Evolutionary conservation across 2,888 invertebrate species (phyloP).

Genomic region (Agonum fuliginosum): DNA sequence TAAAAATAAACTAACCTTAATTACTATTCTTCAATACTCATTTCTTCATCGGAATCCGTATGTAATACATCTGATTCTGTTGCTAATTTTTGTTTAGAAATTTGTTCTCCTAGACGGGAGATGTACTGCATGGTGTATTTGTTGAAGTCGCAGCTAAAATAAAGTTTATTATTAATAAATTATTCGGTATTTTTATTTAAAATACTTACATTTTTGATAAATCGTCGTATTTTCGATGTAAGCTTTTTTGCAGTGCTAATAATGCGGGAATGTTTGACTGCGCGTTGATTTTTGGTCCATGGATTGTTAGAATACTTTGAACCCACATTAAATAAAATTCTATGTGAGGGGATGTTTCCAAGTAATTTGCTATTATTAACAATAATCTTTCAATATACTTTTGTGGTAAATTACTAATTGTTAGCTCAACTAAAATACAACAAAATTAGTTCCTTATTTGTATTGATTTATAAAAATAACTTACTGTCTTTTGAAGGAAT

Average conservation of each 20-base stretch:
- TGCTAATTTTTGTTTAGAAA: constrained; percentile 72
- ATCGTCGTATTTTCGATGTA: constrained; percentile 86
- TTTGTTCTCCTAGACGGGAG: constrained; percentile 70
- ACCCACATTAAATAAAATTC: constrained; percentile 93
- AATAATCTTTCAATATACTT: constrained; percentile 86
- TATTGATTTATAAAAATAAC: constrained; percentile 66
- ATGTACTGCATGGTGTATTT: constrained; percentile 88
- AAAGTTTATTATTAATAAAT: constrained; percentile 60
- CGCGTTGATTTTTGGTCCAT: constrained; percentile 76
- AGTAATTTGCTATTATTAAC: constrained; percentile 80
- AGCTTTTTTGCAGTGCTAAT: constrained; percentile 84
- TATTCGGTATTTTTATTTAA: constrained; percentile 25
- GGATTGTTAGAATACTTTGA: constrained; percentile 79
- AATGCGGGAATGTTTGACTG: constrained; percentile 80
- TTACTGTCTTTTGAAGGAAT: constrained; percentile 86
- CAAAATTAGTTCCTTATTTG: constrained; percentile 43
- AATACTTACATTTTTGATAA: constrained; percentile 87
- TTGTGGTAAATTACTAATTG: constrained; percentile 81
- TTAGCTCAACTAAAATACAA: constrained; percentile 82
- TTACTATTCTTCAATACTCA: constrained; percentile 66
- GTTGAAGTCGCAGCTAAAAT: constrained; percentile 90
- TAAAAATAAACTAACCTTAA: constrained; percentile 62
- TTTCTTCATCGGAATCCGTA: constrained; percentile 66
- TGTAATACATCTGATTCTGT: constrained; percentile 66
- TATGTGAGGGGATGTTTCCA: constrained; percentile 88